Base-by-base conservation (phyloP, 2,113 vertebrate species). In the Paraplagusia blochii region DNA sequence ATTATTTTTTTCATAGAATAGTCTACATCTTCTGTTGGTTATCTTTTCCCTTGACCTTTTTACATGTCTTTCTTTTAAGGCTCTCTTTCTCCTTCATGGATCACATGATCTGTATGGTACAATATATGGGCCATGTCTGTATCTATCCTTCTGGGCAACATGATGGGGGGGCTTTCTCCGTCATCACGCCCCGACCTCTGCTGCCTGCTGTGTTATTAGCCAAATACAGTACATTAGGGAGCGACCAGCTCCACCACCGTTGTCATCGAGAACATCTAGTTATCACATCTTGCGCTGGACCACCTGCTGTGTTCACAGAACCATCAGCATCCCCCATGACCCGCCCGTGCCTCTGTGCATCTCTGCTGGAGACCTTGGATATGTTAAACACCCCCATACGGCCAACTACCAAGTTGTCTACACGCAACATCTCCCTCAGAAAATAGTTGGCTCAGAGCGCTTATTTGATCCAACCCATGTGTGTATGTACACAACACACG, bases 301-400 rank as follows among this genome's bases (percentile, higher is more conserved):
- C 86, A 85, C 87, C 88, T 84, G 80, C 88, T 85, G 89, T 87
- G 90, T 88, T 89, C 87, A 90, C 76, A 87, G 83, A 87, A 78
- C 75, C 73, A 83, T 70, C 58, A 59, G 63, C 76, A 63, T 87
- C 81, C 82, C 77, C 71, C 71, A 13, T 83, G 82, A 89, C 84
- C 82, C 44, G 76, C 66, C 61, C 67, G 66, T 64, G 80, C 74
- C 72, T 80, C 64, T 84, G 78, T 76, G 44, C 63, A 50, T 77
- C 88, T 83, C 88, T 88, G 86, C 82, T 86, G 87, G 88, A 88
- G 80, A 77, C 85, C 82, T 89, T 85, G 79, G 84, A 90, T 87
- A 89, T 91, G 88, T 77, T 89, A 89, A 91, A 88, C 77, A 81
- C 63, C 60, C 76, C 50, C 55, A 69, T 70, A 69, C 56, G 67